Base-by-base conservation (phyloP, 2,888 invertebrate genomes). In the Pachliopta kotzebuea region DNA sequence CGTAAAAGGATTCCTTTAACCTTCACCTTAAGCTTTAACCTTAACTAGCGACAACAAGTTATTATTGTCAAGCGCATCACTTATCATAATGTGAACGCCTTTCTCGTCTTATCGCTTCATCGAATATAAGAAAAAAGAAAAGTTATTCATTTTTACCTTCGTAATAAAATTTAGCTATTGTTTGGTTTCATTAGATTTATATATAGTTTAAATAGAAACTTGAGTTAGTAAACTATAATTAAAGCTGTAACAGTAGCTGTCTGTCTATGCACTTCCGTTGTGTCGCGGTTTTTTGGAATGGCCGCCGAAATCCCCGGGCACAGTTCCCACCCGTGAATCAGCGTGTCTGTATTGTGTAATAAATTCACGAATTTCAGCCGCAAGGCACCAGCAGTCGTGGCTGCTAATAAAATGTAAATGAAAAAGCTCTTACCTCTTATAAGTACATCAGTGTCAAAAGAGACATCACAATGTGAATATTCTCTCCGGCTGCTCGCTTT, bases 301-400 rank as follows among this genome's bases (percentile, higher is more conserved):
- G 57, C 49, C n/a, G 45, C 49, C n/a, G 57, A 58, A 58, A 49
- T 45, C 49, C 49, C n/a, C 57, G 37, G 57, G 45, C 7, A 9
- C 45, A 7, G 23, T 24, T 49, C 24, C 26, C 18, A 21, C 21
- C 3, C 8, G 20, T 52, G 52, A 52, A 26, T 62, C 62, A 62
- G 52, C 52, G 6, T 26, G 62, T 57, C 62, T 50, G 62, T 21
- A 26, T 37, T 53, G 62, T 7, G 52, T 37, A 53, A 62, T 57
- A 26, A 52, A 57, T 37, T 29, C 56, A 56, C 37, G n/a, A 49
- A 26, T 49, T 26, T 14, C 4, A 57, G 50, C 52, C 42, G 26
- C 37, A 50, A 23, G n/a, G 0, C 18, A 37, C 24, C 37, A 23
- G 6, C 31, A n/a, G 50, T 29, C 17, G n/a, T 24, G 6, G 8